Evolutionary conservation across 2,797 vertebrate species (phyloP).

Genomic region (Gallinago stenura): DNA sequence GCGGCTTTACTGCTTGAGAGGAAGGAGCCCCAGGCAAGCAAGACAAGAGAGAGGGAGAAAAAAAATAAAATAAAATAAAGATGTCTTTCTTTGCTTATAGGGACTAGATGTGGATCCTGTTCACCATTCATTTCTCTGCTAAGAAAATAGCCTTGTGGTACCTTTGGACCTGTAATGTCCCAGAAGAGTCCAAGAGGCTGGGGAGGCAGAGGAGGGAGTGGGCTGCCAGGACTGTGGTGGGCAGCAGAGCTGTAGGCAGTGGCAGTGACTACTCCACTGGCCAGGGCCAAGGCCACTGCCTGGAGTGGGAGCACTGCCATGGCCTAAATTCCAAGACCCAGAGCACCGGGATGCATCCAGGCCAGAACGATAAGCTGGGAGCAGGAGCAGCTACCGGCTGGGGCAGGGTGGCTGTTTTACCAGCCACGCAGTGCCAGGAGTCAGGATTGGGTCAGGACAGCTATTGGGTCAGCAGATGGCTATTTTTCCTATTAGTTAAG

Average conservation of each 20-base stretch:
- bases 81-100: background rate
- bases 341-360: background rate
- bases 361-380: background rate
- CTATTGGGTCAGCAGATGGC: background rate
- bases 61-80: background rate
- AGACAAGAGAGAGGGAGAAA: background rate
- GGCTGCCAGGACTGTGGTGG: background rate
- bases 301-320: background rate
- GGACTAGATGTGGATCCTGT: background rate
- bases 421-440: background rate
- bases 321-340: background rate
- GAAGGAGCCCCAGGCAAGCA: background rate
- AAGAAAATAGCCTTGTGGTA: background rate
- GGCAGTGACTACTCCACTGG: accelerated
- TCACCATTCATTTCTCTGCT: background rate
- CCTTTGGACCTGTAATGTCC: background rate
- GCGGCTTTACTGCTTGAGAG: background rate
- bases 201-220: background rate
- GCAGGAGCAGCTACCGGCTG: background rate
- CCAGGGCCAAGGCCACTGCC: background rate
- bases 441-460: background rate
- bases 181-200: background rate
- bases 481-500: background rate
- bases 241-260: background rate
- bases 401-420: background rate